Conservation (phyloP, 2,797 vertebrate genomes). For the Neoniphon sammara region DNA sequence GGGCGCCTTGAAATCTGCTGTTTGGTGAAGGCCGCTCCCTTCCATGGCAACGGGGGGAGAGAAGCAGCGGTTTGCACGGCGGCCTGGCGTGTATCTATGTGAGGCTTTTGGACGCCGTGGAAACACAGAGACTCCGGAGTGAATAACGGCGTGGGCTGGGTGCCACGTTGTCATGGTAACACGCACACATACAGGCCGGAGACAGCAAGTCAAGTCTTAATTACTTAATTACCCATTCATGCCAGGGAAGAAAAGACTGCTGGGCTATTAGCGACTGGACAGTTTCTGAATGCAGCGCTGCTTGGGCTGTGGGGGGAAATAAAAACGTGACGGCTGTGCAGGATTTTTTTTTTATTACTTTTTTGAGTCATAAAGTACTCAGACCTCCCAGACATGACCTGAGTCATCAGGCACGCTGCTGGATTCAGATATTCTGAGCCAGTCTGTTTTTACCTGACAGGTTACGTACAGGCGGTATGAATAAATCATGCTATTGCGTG, state of each 20-base stretch:
- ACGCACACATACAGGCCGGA: conserved; percentile 19
- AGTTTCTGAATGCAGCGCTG: conserved; percentile 1
- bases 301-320: not conserved
- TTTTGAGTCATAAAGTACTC: too few species aligned
- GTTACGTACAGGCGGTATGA: not conserved
- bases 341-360: too few species aligned
- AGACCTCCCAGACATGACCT: not conserved
- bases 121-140: conserved; percentile 36
- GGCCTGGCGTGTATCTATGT: conserved; percentile 33
- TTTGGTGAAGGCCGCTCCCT: conserved; percentile 25
- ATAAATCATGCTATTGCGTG: not conserved
- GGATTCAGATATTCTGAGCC: conserved; percentile 1
- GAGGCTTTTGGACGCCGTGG: conserved; percentile 13
- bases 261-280: conserved; percentile 12
- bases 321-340: not conserved
- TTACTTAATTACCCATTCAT: conserved; percentile 55
- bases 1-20: conserved; percentile 37
- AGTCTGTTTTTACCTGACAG: not conserved
- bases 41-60: conserved; percentile 52
- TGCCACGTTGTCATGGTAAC: conserved; percentile 65
- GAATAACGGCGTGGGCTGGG: conserved; percentile 4
- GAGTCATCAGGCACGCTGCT: not conserved
- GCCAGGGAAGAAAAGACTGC: conserved; percentile 13
- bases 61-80: conserved; percentile 51
- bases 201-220: conserved; percentile 43